Evolutionary conservation across 2,888 invertebrate genomes (phyloP).

Genomic region (Hypena proboscidalis): DNA sequence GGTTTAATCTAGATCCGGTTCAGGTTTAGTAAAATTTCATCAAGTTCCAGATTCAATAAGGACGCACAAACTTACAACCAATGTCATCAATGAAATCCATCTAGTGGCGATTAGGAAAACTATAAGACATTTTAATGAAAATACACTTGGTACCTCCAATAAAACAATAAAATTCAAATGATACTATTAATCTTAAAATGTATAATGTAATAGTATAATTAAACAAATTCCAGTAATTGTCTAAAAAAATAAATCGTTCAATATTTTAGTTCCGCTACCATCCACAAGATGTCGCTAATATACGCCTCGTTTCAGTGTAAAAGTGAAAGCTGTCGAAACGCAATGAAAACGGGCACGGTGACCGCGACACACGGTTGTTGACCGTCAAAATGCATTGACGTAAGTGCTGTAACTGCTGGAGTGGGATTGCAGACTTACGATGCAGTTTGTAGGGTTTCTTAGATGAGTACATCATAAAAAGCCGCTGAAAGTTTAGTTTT

Average conservation of each 20-base stretch:
- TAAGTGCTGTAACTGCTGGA: conserved; percentile 55
- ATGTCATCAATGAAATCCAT: not conserved
- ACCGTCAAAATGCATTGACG: conserved; percentile 74
- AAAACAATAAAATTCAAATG: not conserved
- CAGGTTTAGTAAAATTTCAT: too few species aligned
- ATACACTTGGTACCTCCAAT: too few species aligned
- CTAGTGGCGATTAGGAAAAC: conserved; percentile 4
- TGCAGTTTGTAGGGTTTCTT: conserved; percentile 27
- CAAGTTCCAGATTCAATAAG: too few species aligned
- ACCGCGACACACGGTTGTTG: conserved; percentile 77
- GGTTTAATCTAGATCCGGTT: too few species aligned
- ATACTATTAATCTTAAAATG: too few species aligned
- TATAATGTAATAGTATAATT: too few species aligned
- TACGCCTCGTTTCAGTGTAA: conserved; percentile 23
- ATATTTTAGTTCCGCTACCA: conserved; percentile 14
- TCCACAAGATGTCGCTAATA: conserved; percentile 31
- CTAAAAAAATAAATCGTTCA: not conserved
- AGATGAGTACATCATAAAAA: too few species aligned
- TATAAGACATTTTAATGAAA: not conserved
- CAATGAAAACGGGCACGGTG: conserved; percentile 61
- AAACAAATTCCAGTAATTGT: too few species aligned
- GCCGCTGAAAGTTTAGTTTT: too few species aligned
- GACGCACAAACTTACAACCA: too few species aligned
- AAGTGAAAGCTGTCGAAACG: conserved; percentile 69
- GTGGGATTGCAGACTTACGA: conserved; percentile 26